A percentile compares a stretch with the other conserved stretches of the same genome.
These are phyloP conservation scores for Pipistrellus pipistrellus DNA, from an alignment of 2,797 vertebrate genomes.

Conservation along the genomic window DNA sequence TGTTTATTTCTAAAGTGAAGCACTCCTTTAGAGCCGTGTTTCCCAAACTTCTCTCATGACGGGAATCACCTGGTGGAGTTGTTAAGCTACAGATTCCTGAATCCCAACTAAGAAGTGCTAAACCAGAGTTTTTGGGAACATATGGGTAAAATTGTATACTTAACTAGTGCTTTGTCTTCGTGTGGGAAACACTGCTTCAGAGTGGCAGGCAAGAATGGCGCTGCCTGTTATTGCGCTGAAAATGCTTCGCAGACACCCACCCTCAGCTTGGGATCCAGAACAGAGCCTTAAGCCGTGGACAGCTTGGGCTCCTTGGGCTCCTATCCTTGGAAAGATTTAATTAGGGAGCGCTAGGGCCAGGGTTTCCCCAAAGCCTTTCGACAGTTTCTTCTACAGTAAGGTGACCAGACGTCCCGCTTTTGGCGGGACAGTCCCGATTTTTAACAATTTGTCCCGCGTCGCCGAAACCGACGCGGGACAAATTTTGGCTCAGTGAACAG, in stretches of 20 bases:
- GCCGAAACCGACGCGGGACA: too few species aligned
- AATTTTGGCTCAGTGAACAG: too few species aligned
- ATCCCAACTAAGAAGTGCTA: too few species aligned
- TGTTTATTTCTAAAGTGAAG: constrained; percentile 46
- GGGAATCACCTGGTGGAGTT: too few species aligned
- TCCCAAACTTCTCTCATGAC: too few species aligned
- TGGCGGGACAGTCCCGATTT: too few species aligned
- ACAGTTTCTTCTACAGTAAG: constrained; percentile 19
- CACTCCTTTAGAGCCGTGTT: neutral
- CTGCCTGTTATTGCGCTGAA: neutral
- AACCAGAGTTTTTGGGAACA: too few species aligned
- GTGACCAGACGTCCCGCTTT: too few species aligned
- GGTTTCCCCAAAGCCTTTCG: neutral
- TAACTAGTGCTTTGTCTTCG: too few species aligned
- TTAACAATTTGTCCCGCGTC: too few species aligned
- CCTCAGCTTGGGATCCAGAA: constrained; percentile 27
- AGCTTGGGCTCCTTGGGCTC: neutral
- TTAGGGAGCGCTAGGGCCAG: neutral
- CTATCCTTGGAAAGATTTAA: constrained; percentile 18
- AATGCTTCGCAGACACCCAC: neutral
- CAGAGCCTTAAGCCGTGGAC: neutral
- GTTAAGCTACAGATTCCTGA: too few species aligned
- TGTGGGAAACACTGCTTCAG: neutral
- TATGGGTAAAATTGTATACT: too few species aligned
- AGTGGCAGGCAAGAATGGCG: neutral